Base-by-base conservation (phyloP, 2,888 invertebrate genomes). In the Cremastinae sp. region DNA sequence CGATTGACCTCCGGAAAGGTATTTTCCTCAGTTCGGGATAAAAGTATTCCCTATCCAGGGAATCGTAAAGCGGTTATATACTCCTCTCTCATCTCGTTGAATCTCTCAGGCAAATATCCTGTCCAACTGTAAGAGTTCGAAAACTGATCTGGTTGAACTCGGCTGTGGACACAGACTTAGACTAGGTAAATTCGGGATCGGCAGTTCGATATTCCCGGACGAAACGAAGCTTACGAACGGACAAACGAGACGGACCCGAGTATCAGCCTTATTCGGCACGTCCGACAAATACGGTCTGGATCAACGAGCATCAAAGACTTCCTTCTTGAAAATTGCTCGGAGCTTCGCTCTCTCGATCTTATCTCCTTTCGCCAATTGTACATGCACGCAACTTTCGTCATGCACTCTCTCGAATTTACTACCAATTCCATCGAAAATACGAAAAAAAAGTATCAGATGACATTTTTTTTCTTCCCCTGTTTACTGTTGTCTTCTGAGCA, bases 251-350 rank as follows among this genome's bases (percentile, higher is more conserved):
- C 28, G 47, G 62, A 75, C 56, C 68, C 56, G 49, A 68, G 62
- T 66, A 72, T 75, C 51, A 62, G 51, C 22, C 72, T 53, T 61
- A 49, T 56, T 16, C 22, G 66, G 75, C 75, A 75, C 75, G 75
- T 75, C 75, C 75, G 47, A 62, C 75, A 75, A 75, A 75, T 68
- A 75, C 72, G 56, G 36, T 56, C 36, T 22, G 72, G 51, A 75
- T 75, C 66, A 75, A 56, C 72, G 49, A 8, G 72, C 66, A 62
- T 68, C 72, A 49, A 54, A 68, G 62, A 56, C 68, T 41, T 56
- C 38, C 61, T 8, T 58, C 49, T 36, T 38, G 14, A 8, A 54
- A 62, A 66, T 72, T 72, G 56, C 72, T 45, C 68, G 49, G 20
- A 34, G 16, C 49, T 72, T 43, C 49, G 16, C 34, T 14, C 34